phyloP scores from a whole-genome alignment of 2,888 invertebrate species.

The Habroteleia sp. region DNA sequence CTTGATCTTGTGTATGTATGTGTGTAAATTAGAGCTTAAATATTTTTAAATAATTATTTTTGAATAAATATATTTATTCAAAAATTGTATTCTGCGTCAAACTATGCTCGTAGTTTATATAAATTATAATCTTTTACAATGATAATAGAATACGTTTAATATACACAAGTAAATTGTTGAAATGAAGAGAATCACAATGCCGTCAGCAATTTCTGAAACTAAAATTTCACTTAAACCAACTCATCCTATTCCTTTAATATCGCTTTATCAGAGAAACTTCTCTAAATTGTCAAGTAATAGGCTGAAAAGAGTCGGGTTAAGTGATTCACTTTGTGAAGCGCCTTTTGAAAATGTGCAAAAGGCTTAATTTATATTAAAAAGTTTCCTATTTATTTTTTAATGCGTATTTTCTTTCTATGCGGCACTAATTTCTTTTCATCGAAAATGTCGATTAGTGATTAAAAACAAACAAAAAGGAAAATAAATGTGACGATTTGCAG shows the following conservation, averaged over 20 bases:
- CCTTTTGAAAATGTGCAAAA: slow-evolving; percentile 1
- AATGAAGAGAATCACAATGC: slow-evolving; percentile 1
- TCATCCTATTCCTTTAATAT: slow-evolving; percentile 23
- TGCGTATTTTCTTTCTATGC: no score
- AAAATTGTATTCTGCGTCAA: no score
- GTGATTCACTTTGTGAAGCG: slow-evolving; percentile 18
- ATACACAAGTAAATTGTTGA: slow-evolving; percentile 9
- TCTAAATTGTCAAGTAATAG: slow-evolving; percentile 13
- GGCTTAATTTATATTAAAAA: background rate
- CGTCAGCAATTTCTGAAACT: slow-evolving; percentile 20
- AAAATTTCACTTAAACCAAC: slow-evolving; percentile 17
- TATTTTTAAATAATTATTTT: no score
- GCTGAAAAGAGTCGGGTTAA: slow-evolving; percentile 7
- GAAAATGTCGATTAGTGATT: no score
- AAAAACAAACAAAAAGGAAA: no score
- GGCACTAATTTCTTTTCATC: no score
- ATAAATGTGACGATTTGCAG: no score
- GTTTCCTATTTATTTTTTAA: no score
- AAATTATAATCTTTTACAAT: slow-evolving; percentile 5
- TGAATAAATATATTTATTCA: no score
- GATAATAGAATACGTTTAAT: slow-evolving; percentile 6
- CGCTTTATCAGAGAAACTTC: slow-evolving; percentile 20
- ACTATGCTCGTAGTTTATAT: background rate
- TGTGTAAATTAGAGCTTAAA: no score
- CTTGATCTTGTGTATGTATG: no score